Base-by-base conservation (phyloP, 2,113 vertebrate species). In the Podarcis raffonei region DNA sequence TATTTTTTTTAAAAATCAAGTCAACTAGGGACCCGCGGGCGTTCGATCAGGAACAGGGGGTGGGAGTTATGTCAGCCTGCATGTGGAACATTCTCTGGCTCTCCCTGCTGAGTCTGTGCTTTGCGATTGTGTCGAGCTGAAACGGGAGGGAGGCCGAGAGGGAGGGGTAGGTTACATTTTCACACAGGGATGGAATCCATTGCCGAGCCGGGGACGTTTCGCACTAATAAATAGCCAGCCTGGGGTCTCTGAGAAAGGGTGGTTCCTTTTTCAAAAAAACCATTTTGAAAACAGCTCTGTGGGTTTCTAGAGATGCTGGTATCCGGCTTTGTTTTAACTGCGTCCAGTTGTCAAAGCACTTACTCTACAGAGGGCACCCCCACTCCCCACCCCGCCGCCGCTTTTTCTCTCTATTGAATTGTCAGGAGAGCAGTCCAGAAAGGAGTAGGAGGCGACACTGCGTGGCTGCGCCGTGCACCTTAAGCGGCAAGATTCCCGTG, bases 1-100 rank as follows among this genome's bases (percentile, higher is more conserved):
- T 12, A 48, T 11, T 11, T 48, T 48, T 48, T 48, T 11, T 11
- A 11, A 48, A 48, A 12, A 80, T 32, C 39, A 12, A 66, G 72
- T 22, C 57, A 25, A 35, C 39, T n/a, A 30, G 77, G 30, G 39
- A 69, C n/a, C 42, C 23, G 39, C 42, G 71, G 23, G 76, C 25
- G 76, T 42, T 13, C 11, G 76, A 32, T 53, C 72, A 39, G 25
- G 74, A 22, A n/a, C 12, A 20, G 32, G 32, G 83, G 32, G 27
- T 16, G 35, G 39, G 62, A 18, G 39, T 37, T n/a, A 71, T 84
- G 66, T 53, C 82, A 27, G 68, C 42, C 69, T 74, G 77, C 74
- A 22, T 48, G 22, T 35, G 85, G 83, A 18, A 87, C 77, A 3
- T 87, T 87, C 77, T 27, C 48, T 35, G 88, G 75, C 39, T 85